phyloP scores from a whole-genome alignment of 2,113 vertebrate species.

The Paraplagusia blochii region DNA sequence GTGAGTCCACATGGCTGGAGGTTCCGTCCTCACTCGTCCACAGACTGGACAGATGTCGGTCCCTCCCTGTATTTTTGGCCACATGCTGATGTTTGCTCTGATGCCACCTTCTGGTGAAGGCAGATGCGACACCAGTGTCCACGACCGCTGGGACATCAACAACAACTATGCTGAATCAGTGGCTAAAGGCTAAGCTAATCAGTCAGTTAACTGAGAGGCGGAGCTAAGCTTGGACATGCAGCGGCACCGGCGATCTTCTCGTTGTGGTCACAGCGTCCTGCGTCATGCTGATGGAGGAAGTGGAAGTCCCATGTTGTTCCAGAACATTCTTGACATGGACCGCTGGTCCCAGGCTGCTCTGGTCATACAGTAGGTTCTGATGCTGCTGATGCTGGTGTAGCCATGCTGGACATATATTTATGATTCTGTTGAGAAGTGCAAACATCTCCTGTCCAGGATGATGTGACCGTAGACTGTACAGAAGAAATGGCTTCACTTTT shows the following conservation, averaged over 20 bases:
- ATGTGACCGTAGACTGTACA: no score
- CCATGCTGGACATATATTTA: background rate
- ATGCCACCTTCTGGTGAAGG: no score
- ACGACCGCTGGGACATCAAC: background rate
- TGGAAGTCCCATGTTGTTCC: background rate
- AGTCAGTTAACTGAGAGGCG: background rate
- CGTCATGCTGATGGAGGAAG: background rate
- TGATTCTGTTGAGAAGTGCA: background rate
- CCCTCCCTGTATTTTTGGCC: no score
- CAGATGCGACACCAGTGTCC: background rate
- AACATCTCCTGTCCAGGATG: no score
- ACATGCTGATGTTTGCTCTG: background rate
- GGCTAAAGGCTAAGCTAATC: constrained; percentile 6
- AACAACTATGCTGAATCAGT: background rate
- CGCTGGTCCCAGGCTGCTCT: constrained; percentile 7
- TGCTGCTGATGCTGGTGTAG: background rate
- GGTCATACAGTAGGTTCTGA: background rate
- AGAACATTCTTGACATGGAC: background rate
- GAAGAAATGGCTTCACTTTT: no score
- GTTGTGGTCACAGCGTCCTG: background rate
- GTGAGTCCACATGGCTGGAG: no score
- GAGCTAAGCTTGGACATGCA: constrained; percentile 23
- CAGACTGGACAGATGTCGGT: no score
- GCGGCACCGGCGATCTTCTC: background rate
- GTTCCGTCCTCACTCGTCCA: no score